Evolutionary conservation across 2,797 vertebrate genomes (phyloP).

Genomic region (Lerista edwardsae): DNA sequence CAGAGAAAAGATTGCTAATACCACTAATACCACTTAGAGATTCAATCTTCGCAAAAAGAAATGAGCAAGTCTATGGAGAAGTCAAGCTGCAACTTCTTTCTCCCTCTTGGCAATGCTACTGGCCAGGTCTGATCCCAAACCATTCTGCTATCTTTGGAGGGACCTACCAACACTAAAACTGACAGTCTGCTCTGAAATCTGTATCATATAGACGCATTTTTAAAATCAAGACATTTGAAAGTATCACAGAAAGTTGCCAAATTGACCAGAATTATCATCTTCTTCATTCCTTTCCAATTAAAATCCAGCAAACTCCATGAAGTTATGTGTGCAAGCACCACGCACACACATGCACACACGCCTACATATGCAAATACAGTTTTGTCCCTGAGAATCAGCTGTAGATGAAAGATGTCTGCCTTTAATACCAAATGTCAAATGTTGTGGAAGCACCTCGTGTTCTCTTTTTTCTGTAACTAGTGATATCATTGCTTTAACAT

Average conservation of each 20-base stretch:
- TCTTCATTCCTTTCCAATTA: neutral
- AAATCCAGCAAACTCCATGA: neutral
- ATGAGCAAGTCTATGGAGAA: neutral
- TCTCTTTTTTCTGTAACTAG: neutral
- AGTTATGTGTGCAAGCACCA: too few relatives aligned
- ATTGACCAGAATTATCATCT: neutral
- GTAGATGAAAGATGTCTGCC: neutral
- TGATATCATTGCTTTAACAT: too few relatives aligned
- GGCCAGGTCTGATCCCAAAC: neutral
- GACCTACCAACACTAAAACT: neutral
- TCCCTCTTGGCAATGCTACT: neutral
- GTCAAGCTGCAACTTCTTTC: neutral
- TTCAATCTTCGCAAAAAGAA: constrained; percentile 2
- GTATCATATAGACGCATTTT: neutral
- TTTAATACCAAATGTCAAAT: neutral
- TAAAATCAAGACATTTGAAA: neutral
- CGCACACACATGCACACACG: too few relatives aligned
- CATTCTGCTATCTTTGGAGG: neutral
- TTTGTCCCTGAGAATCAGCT: too few relatives aligned
- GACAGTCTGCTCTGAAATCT: neutral
- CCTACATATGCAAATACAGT: too few relatives aligned
- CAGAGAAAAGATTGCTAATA: neutral
- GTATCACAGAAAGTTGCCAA: neutral
- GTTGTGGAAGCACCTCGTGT: neutral
- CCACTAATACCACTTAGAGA: neutral